phyloP scores from a whole-genome alignment of 2,797 vertebrate genomes.

The Phaenicophaeus curvirostris region DNA sequence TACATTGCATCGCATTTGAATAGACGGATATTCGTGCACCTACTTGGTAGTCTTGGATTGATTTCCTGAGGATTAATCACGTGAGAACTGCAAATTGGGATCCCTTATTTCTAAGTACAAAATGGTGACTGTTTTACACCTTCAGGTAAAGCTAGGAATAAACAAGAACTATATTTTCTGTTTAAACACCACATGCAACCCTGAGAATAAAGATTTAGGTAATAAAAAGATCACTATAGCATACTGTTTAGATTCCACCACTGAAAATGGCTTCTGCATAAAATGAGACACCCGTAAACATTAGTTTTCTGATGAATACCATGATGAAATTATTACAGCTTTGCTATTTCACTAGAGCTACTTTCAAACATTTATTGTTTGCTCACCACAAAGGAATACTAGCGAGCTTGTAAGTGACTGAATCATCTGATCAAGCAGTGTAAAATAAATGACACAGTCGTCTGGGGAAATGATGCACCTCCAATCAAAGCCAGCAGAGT shows the following conservation, averaged over 20 bases:
- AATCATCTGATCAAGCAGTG: not conserved
- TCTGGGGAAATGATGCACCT: not conserved
- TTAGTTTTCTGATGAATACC: not conserved
- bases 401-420: not conserved
- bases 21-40: not conserved
- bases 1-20: not conserved
- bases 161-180: not conserved
- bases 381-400: not conserved
- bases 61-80: not conserved
- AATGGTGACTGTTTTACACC: not conserved
- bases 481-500: conserved; percentile 11
- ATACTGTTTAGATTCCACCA: not conserved
- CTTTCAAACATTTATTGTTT: not conserved
- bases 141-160: not conserved
- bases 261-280: not conserved
- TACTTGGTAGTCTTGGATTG: not conserved
- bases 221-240: not conserved
- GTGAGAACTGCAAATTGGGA: not conserved
- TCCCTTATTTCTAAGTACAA: not conserved
- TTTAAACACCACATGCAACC: not conserved
- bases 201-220: not conserved
- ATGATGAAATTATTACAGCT: not conserved
- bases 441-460: not conserved
- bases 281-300: not conserved
- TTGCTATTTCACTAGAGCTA: not conserved